These are phyloP conservation scores for Mus spretus DNA, from an alignment of 2,797 vertebrate genomes.

Conservation along the genomic window DNA sequence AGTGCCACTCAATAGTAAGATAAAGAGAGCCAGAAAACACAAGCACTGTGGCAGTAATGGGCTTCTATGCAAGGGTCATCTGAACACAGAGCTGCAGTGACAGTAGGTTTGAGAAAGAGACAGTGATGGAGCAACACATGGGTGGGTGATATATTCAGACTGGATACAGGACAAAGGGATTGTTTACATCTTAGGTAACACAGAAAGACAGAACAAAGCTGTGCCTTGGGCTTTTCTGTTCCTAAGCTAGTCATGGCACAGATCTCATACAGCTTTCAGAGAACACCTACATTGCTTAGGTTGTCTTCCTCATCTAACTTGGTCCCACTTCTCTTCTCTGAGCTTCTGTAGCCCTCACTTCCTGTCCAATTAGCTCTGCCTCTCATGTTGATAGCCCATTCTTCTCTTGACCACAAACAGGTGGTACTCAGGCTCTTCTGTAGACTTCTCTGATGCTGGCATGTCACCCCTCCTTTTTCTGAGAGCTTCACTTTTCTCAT, in stretches of 20 bases:
- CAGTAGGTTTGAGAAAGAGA: neutral
- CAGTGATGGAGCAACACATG: too few species aligned
- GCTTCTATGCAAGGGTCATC: neutral
- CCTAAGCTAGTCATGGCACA: neutral
- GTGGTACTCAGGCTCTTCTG: too few species aligned
- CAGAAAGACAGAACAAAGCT: neutral
- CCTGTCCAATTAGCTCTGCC: neutral
- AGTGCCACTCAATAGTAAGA: neutral
- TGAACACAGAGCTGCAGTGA: neutral
- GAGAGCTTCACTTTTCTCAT: constrained; percentile 3
- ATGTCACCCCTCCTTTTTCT: neutral
- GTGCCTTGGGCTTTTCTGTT: neutral
- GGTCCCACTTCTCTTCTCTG: neutral
- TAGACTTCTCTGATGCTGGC: neutral
- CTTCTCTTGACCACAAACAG: neutral
- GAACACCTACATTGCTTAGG: neutral
- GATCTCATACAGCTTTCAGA: neutral
- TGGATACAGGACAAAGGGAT: neutral
- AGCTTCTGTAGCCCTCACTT: neutral
- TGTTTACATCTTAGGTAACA: neutral
- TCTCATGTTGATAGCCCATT: neutral
- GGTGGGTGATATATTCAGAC: neutral
- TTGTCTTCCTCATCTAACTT: neutral
- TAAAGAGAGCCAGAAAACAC: neutral
- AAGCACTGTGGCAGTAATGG: neutral